Evolutionary conservation across 2,113 vertebrate genomes (phyloP), one percentile per base, ranked within the genome.

Genomic region (Ochotona princeps): DNA sequence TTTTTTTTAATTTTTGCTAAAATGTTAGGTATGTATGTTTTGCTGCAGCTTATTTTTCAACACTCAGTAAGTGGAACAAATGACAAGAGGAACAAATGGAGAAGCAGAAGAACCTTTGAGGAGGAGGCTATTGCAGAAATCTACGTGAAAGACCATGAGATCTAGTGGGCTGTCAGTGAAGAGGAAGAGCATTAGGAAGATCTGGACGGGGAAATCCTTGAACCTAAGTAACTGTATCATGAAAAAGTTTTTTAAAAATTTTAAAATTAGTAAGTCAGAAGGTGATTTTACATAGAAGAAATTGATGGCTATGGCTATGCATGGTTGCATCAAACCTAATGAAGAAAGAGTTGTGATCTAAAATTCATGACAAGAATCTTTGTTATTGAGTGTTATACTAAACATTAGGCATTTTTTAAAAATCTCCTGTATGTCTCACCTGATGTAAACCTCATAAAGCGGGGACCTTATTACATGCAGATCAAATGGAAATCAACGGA

Each of bases 311-410:
- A 26, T 47, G 20, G 23, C 17, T 57, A 57, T 57, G 17, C 54
- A 57, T 5, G 2, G 15, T 80, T 83, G 25, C 32, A 44, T 67
- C 73, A 89, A 92, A 70, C 70, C 25, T 66, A 81, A 11, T 13
- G 17, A 8, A 70, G 25, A 93, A 87, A 88, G 13, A 92, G 66
- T 8, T 20, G 2, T 47, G 9, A 80, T 90, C 38, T 79, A 66
- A 89, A 92, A 82, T 79, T 69, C 90, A 86, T 87, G 76, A n/a
- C 60, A 67, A 87, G 67, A 65, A 28, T 2, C 82, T 83, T 57
- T 3, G 61, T 47, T 93, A 65, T 65, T 72, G 84, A 32, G 60
- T 76, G 23, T 78, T 81, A 69, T 78, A 60, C 9, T 66, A 80
- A 83, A 60, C 67, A 3, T n/a, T 63, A 89, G 47, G 4, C 15